These are phyloP conservation scores for Cheilosia urbana DNA, from an alignment of 2,888 invertebrate genomes.

Conservation along the genomic window DNA sequence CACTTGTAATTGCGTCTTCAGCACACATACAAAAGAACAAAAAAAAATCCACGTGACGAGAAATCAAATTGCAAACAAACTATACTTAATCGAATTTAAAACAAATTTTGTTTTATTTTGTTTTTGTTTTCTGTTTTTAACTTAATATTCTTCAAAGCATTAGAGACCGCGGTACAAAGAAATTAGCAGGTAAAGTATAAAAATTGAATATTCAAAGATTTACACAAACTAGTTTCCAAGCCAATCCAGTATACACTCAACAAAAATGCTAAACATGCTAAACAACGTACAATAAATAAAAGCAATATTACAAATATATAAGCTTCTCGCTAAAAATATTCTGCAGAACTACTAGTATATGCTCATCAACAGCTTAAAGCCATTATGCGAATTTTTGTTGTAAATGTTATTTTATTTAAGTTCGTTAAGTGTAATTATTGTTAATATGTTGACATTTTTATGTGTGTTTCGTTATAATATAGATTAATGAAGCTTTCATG, in stretches of 20 bases:
- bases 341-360: conserved; percentile 1
- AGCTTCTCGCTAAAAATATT: conserved; percentile 21
- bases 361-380: conserved; percentile 32
- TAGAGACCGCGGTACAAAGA: conserved; percentile 22
- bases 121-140: neutral
- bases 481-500: conserved; percentile 1
- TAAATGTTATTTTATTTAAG: conserved; percentile 8
- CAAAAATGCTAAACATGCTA: conserved; percentile 30
- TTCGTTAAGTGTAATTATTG: conserved; percentile 11
- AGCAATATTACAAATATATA: neutral
- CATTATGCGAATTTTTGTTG: conserved; percentile 28
- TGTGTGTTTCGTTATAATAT: conserved; percentile 13
- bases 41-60: conserved; percentile 20
- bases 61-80: conserved; percentile 9
- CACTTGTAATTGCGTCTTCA: conserved; percentile 74
- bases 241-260: conserved; percentile 32
- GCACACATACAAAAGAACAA: conserved; percentile 29
- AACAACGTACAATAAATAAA: conserved; percentile 29
- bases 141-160: conserved; percentile 1
- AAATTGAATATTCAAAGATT: conserved; percentile 24
- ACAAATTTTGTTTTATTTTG: neutral
- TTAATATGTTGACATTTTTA: conserved; percentile 23
- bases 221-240: conserved; percentile 33
- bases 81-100: conserved; percentile 18
- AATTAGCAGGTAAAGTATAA: conserved; percentile 51